Evolutionary conservation across 2,113 vertebrate genomes (phyloP).

Genomic region (Cyprichromis sp.): DNA sequence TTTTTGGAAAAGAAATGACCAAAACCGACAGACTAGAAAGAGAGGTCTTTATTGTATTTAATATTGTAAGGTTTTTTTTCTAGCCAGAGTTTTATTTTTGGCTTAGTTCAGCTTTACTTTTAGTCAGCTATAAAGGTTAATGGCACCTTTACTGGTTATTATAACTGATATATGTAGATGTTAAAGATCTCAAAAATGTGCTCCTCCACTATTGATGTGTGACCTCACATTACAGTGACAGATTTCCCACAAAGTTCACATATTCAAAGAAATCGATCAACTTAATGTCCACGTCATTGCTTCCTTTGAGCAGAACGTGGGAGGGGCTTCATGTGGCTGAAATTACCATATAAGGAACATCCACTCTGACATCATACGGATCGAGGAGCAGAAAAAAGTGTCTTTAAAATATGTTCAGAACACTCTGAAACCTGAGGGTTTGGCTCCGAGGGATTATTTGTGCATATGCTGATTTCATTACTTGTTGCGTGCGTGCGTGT

Average conservation of each 20-base stretch:
- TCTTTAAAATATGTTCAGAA: background rate
- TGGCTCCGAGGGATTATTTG: background rate
- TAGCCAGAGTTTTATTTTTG: background rate
- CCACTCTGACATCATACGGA: background rate
- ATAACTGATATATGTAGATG: background rate
- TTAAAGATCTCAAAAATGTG: background rate
- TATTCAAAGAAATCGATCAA: background rate
- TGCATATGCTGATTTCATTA: background rate
- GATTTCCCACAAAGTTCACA: background rate
- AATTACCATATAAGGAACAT: background rate
- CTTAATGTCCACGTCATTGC: accelerated
- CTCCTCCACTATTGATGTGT: background rate
- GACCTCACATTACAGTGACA: background rate
- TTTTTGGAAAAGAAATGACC: background rate
- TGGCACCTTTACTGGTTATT: background rate
- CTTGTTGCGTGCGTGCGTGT: background rate
- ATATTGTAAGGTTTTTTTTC: background rate
- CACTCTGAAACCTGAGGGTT: background rate
- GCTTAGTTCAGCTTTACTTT: background rate
- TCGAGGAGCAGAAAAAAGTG: background rate
- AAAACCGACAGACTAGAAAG: background rate
- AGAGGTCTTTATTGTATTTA: background rate
- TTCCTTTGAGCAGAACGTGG: background rate
- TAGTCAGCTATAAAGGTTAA: background rate
- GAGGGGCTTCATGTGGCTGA: background rate